These are phyloP conservation scores for Macrosiphum euphorbiae DNA, from an alignment of 2,888 invertebrate species.

Conservation along the genomic window DNA sequence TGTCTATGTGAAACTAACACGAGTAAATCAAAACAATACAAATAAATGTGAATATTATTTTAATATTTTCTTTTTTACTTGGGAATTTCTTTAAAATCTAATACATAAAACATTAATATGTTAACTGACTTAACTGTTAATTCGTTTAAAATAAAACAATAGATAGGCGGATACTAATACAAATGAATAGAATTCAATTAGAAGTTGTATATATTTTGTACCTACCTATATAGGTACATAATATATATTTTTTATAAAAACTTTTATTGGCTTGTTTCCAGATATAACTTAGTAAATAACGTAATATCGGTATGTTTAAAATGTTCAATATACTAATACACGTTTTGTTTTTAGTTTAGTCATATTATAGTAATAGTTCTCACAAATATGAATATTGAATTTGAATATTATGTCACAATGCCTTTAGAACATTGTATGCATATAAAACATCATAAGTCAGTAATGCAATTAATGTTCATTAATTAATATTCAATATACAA, in stretches of 20 bases:
- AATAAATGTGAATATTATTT: neutral
- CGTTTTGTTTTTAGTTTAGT: neutral
- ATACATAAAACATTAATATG: neutral
- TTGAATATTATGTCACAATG: no score
- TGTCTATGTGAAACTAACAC: neutral
- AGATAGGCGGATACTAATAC: neutral
- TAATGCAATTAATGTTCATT: neutral
- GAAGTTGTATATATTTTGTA: neutral
- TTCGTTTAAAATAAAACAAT: neutral
- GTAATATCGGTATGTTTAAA: neutral
- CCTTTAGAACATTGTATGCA: neutral
- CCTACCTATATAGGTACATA: no score
- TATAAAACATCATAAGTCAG: neutral
- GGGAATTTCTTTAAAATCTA: neutral
- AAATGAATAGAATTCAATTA: neutral
- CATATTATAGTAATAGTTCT: neutral
- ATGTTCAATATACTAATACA: neutral
- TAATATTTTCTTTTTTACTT: neutral
- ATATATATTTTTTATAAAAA: neutral
- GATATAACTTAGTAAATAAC: neutral
- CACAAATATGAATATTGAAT: neutral
- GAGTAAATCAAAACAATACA: neutral
- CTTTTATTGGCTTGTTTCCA: constrained; percentile 2
- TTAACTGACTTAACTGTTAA: neutral
- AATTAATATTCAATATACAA: neutral